Evolutionary conservation across 2,797 vertebrate genomes (phyloP).

Genomic region (Gymnodraco acuticeps): DNA sequence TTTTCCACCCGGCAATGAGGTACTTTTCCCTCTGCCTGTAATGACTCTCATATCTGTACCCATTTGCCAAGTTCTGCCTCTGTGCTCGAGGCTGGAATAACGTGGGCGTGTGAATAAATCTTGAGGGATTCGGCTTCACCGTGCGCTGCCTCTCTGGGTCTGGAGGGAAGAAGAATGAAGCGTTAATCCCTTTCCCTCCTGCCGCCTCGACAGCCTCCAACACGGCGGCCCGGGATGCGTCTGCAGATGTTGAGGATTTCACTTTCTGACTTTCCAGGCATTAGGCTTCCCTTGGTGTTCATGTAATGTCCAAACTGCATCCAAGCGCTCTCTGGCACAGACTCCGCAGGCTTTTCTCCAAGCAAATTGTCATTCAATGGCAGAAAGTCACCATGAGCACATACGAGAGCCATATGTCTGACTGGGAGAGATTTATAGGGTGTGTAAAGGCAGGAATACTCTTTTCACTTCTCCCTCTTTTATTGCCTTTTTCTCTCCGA

Average conservation of each 20-base stretch:
- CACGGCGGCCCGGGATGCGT: slow-evolving; percentile 10
- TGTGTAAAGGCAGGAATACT: slow-evolving; percentile 23
- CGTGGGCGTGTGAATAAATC: slow-evolving; percentile 38
- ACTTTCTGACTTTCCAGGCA: slow-evolving; percentile 47
- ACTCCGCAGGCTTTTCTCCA: slow-evolving; percentile 7
- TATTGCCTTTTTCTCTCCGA: slow-evolving; percentile 18
- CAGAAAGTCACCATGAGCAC: slow-evolving; percentile 31
- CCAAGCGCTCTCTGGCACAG: slow-evolving; percentile 15
- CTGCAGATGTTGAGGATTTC: slow-evolving; percentile 57
- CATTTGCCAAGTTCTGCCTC: slow-evolving; percentile 4
- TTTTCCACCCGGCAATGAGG: slow-evolving; percentile 43
- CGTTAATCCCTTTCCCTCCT: slow-evolving; percentile 56
- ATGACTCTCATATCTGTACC: slow-evolving; percentile 24
- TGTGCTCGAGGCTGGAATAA: not conserved
- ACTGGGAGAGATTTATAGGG: slow-evolving; percentile 30
- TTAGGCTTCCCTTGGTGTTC: slow-evolving; percentile 52
- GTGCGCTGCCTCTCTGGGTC: slow-evolving; percentile 19
- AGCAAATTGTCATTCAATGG: slow-evolving; percentile 29
- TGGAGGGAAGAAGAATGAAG: slow-evolving; percentile 27
- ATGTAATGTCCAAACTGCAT: slow-evolving; percentile 46
- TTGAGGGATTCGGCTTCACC: slow-evolving; percentile 37
- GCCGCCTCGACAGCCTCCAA: slow-evolving; percentile 41
- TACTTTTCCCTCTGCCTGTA: slow-evolving; percentile 26
- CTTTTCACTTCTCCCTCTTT: slow-evolving; percentile 20
- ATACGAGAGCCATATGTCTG: slow-evolving; percentile 57